phyloP scores from a whole-genome alignment of 1,140 invertebrate genomes.

The Philaenus spumarius region DNA sequence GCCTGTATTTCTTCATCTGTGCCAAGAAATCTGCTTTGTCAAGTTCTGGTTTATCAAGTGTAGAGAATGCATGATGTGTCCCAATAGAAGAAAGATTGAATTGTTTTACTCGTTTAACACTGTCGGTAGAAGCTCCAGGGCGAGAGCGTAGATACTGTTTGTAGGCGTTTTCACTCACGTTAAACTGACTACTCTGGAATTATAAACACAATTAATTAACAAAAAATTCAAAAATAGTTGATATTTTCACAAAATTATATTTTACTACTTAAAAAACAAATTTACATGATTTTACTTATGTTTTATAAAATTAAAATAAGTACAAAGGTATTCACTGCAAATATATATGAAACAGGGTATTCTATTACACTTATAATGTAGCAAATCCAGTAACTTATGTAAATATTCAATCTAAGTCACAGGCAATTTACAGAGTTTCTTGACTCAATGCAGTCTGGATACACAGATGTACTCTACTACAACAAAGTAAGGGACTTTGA shows the following conservation, averaged over 20 bases:
- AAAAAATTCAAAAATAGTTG: neutral
- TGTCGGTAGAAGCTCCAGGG: slow-evolving; percentile 80
- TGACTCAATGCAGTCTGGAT: too few relatives aligned
- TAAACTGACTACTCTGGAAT: slow-evolving; percentile 58
- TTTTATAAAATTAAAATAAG: too few relatives aligned
- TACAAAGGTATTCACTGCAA: too few relatives aligned
- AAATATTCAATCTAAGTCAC: too few relatives aligned
- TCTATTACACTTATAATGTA: too few relatives aligned
- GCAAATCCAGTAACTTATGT: too few relatives aligned
- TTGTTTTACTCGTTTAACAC: slow-evolving; percentile 75
- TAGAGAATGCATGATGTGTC: slow-evolving; percentile 52
- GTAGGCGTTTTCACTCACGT: slow-evolving; percentile 82
- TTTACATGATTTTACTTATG: too few relatives aligned
- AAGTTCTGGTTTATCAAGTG: slow-evolving; percentile 36
- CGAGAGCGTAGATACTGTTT: slow-evolving; percentile 83
- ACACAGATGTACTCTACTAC: too few relatives aligned
- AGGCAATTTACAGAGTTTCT: too few relatives aligned
- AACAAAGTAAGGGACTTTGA: too few relatives aligned
- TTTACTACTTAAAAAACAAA: neutral
- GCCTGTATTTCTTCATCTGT: slow-evolving; percentile 76
- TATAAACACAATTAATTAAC: too few relatives aligned
- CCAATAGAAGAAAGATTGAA: slow-evolving; percentile 45
- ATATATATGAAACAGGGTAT: too few relatives aligned
- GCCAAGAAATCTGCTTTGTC: slow-evolving; percentile 48
- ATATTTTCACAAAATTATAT: neutral